Conservation (phyloP, 2,888 invertebrate genomes). For the Callyntrura sp. region DNA sequence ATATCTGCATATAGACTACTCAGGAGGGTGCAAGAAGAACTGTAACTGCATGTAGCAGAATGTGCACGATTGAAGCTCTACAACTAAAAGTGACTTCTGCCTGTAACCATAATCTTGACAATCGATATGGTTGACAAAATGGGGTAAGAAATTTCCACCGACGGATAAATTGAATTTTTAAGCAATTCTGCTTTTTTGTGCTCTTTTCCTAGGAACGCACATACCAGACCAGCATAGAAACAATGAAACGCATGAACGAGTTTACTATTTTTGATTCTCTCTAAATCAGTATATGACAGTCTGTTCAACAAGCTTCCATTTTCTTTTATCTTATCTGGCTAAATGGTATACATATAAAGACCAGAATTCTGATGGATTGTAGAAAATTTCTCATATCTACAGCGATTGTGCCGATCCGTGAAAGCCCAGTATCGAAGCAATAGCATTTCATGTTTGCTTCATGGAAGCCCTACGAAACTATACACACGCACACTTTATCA, state of each 20-base stretch:
- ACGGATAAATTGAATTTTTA: constrained; percentile 39
- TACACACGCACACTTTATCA: neutral
- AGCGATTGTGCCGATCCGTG: no score
- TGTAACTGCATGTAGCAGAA: neutral
- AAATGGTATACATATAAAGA: neutral
- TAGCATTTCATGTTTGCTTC: neutral
- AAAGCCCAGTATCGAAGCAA: neutral
- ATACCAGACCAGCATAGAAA: neutral
- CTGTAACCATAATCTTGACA: neutral
- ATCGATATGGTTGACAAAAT: constrained; percentile 30
- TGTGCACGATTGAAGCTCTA: neutral
- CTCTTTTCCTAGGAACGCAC: neutral
- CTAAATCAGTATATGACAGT: neutral
- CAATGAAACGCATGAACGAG: constrained; percentile 54
- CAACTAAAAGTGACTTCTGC: neutral
- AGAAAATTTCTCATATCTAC: no score
- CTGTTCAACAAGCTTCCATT: constrained; percentile 17
- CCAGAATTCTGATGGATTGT: no score
- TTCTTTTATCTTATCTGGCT: neutral
- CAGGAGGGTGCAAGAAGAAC: neutral
- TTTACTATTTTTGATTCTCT: neutral
- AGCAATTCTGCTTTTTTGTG: neutral
- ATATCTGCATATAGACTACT: neutral
- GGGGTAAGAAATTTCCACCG: neutral
- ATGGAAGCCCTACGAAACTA: neutral